Conservation (phyloP, 2,113 vertebrate species). For the Acrocephalus kingi region DNA sequence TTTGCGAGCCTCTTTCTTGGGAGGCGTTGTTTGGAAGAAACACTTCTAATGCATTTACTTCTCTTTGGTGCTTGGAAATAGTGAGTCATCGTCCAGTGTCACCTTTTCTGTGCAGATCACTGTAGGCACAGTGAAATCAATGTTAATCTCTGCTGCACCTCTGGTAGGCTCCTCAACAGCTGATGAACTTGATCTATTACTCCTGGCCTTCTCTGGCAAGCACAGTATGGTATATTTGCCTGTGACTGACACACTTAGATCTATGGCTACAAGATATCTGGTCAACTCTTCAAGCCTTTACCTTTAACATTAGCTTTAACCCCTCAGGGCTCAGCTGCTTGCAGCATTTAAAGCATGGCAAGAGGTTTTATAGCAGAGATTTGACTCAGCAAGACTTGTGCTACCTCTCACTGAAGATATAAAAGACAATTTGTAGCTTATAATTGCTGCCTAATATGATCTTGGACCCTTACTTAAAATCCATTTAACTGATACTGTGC, state of each 20-base stretch:
- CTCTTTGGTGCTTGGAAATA: background rate
- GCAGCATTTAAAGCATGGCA: background rate
- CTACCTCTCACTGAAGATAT: constrained; percentile 47
- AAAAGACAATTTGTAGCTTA: constrained; percentile 53
- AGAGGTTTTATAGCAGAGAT: constrained; percentile 34
- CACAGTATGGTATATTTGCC: background rate
- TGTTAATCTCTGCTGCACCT: background rate
- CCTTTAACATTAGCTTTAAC: constrained; percentile 49
- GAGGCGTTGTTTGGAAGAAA: background rate
- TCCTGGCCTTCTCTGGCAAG: background rate
- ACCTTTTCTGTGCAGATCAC: background rate
- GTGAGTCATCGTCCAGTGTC: background rate
- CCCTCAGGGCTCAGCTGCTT: constrained; percentile 27
- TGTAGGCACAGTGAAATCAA: background rate
- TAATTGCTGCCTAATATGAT: constrained; percentile 57
- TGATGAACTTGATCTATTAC: constrained; percentile 4
- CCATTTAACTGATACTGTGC: constrained; percentile 58
- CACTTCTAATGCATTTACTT: background rate
- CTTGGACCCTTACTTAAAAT: constrained; percentile 63
- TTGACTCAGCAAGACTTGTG: constrained; percentile 53
- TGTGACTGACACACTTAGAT: background rate
- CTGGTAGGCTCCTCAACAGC: background rate
- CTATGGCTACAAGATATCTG: background rate
- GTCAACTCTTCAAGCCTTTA: constrained; percentile 18
- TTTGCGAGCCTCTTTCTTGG: background rate